phyloP scores from a whole-genome alignment of 2,888 invertebrate species.

The Didymodactylos carnosus region DNA sequence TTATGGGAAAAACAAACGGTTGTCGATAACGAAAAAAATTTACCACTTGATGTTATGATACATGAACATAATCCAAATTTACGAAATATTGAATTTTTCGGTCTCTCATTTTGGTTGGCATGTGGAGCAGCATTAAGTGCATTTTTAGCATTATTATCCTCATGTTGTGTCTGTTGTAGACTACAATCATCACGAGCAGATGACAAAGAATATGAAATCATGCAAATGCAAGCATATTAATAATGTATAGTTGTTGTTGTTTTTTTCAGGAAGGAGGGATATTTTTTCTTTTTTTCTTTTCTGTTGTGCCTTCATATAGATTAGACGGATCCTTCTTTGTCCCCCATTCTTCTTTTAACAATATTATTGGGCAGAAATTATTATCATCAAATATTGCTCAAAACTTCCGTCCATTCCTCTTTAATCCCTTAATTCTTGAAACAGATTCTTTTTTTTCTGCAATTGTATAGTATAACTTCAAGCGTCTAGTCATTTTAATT shows the following conservation, averaged over 20 bases:
- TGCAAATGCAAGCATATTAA: constrained; percentile 5
- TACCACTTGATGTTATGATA: neutral
- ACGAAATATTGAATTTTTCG: neutral
- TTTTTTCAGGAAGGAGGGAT: too few relatives aligned
- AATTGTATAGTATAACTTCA: too few relatives aligned
- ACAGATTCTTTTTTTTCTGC: too few relatives aligned
- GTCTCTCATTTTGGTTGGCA: constrained; percentile 3
- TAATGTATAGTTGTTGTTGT: neutral
- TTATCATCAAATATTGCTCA: too few relatives aligned
- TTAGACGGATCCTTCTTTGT: too few relatives aligned
- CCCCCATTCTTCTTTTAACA: too few relatives aligned
- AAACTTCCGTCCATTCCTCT: too few relatives aligned
- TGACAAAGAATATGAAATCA: constrained; percentile 9
- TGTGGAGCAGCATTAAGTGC: neutral
- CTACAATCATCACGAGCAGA: neutral
- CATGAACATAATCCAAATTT: neutral
- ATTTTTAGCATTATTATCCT: neutral
- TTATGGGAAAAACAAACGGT: neutral
- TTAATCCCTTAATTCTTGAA: too few relatives aligned
- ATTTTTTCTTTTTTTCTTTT: too few relatives aligned
- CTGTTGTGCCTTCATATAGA: too few relatives aligned
- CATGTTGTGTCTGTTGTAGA: constrained; percentile 1
- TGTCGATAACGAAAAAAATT: neutral
- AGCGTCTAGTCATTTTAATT: too few relatives aligned
- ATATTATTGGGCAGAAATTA: too few relatives aligned